phyloP scores from a whole-genome alignment of 2,888 invertebrate species.

The Agrochola lota region DNA sequence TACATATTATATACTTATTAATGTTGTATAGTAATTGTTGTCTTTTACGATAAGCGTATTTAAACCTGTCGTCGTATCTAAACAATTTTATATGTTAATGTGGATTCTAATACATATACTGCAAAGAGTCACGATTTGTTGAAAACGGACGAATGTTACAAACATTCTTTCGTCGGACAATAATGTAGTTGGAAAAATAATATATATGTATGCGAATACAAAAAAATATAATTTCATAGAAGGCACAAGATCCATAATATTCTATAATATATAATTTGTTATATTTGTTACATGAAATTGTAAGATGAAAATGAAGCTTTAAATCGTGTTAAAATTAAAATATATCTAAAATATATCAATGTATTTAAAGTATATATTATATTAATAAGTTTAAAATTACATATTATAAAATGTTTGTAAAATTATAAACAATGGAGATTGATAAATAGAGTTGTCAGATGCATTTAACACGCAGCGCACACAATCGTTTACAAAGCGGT shows the following conservation, averaged over 20 bases:
- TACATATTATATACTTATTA: conserved; percentile 78
- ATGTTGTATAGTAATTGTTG: conserved; percentile 83
- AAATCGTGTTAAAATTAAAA: conserved; percentile 85
- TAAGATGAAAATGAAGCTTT: conserved; percentile 88
- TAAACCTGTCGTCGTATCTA: conserved; percentile 66
- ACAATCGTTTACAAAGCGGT: conserved; percentile 9
- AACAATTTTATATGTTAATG: conserved; percentile 52
- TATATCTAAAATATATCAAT: conserved; percentile 69
- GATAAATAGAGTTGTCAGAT: conserved; percentile 42
- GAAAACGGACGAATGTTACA: conserved; percentile 76
- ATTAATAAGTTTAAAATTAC: conserved; percentile 59
- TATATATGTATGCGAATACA: conserved; percentile 54
- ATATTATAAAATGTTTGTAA: conserved; percentile 42
- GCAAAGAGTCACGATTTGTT: conserved; percentile 63
- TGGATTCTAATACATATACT: conserved; percentile 53
- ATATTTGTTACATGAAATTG: conserved; percentile 75
- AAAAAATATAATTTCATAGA: conserved; percentile 61
- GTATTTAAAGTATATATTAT: conserved; percentile 62
- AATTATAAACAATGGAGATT: conserved; percentile 43
- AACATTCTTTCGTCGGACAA: conserved; percentile 87
- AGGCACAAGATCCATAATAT: conserved; percentile 50
- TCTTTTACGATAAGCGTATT: conserved; percentile 74
- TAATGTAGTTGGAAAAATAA: conserved; percentile 82
- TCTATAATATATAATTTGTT: conserved; percentile 68
- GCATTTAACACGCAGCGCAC: conserved; percentile 38